Base-by-base conservation (phyloP, 2,113 vertebrate species). In the Chitala chitala region DNA sequence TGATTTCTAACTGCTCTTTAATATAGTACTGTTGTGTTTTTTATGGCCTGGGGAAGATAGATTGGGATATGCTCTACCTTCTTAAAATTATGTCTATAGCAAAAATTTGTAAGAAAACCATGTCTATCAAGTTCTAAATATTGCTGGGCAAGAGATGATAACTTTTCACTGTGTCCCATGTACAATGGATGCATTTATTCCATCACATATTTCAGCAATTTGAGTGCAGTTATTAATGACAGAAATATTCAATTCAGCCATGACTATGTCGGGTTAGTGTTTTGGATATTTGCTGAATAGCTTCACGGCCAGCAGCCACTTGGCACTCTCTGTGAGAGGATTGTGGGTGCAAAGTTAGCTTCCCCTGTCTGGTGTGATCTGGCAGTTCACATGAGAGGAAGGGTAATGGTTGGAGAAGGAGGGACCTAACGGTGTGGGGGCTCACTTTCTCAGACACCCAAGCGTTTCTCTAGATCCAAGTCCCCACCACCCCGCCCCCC, bases 391-490 rank as follows among this genome's bases (percentile, higher is more conserved):
- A 38, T 20, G 31, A 51, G 69, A 71, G 24, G 36, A 17, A 71
- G 20, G 31, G 42, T 31, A 6, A 51, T 40, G 33, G 40, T 15
- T 42, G 69, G 20, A 36, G 12, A 26, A 5, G 33, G 26, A 13
- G 58, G 38, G 55, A 20, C 44, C 42, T 8, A 6, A 42, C 3
- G 61, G 2, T 2, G 48, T 2, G 48, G 26, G n/a, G 36, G 33
- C 61, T 42, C 44, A 31, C 33, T 71, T 71, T 73, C 56, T 33
- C 51, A 42, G 69, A 71, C 50, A 51, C 46, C 24, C 33, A 15
- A 38, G 55, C 40, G 20, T 58, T 48, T 64, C 51, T 63, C 84
- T 83, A 86, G 86, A 87, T 84, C 84, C 84, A 86, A 85, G 85
- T 85, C 85, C 81, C 79, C 80, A 76, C 86, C 76, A 82, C n/a